A percentile compares a stretch with the other conserved stretches of the same genome.
Evolutionary conservation across 2,888 invertebrate genomes (phyloP).

Genomic region (Lithophane socia): DNA sequence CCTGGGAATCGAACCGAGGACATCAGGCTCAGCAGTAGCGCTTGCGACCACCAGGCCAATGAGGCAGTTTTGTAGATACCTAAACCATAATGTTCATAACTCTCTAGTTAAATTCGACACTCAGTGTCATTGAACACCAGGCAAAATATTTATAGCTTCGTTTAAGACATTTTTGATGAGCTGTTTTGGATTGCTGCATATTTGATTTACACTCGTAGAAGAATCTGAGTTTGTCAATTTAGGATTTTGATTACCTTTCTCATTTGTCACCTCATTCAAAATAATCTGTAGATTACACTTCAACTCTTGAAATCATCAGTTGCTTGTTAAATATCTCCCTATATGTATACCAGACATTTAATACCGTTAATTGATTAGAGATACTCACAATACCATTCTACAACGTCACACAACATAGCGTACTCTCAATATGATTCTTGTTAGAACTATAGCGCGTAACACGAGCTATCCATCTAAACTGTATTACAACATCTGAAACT

Average conservation of each 20-base stretch:
- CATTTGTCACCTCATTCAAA: neutral
- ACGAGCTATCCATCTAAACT: slow-evolving; percentile 85
- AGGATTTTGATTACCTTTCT: neutral
- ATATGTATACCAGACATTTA: neutral
- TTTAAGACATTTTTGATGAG: neutral
- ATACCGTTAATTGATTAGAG: neutral
- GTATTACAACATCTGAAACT: slow-evolving; percentile 83
- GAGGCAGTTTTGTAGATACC: neutral
- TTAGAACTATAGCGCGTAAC: slow-evolving; percentile 76
- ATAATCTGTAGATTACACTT: neutral
- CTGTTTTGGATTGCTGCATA: neutral
- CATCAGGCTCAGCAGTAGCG: no score
- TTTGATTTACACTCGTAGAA: neutral
- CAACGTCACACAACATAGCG: slow-evolving; percentile 17
- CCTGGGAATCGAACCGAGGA: no score
- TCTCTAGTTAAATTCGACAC: neutral
- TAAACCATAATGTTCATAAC: neutral
- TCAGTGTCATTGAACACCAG: neutral
- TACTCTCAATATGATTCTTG: slow-evolving; percentile 28
- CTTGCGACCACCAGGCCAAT: neutral
- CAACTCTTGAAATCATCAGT: no score
- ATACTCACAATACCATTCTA: neutral
- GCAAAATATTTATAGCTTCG: neutral
- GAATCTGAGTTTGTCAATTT: neutral
- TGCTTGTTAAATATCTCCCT: neutral